Conservation (phyloP, 1,140 invertebrate species). For the Macrobrachium nipponense region DNA sequence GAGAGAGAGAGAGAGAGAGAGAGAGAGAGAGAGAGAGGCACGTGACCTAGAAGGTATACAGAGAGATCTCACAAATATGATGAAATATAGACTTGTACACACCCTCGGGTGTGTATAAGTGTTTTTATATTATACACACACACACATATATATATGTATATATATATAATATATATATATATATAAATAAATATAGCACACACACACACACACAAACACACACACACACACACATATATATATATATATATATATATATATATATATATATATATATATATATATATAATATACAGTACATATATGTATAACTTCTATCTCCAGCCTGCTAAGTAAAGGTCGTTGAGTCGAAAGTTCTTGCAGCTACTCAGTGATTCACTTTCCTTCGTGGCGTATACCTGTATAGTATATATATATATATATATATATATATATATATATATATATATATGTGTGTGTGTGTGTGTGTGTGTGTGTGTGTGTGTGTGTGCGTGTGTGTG, state of each 20-base stretch:
- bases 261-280: background rate
- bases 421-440: background rate
- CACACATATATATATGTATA: background rate
- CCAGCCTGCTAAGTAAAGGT: too few species aligned
- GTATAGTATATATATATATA: background rate
- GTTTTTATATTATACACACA: background rate
- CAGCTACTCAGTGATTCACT: too few species aligned
- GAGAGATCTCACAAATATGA: too few species aligned
- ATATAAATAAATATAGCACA: background rate
- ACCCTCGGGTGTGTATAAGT: background rate
- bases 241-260: background rate
- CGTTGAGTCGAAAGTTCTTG: too few species aligned
- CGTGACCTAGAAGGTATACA: too few species aligned
- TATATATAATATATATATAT: background rate
- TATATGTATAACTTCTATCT: too few species aligned
- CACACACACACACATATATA: background rate
- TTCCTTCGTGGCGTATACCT: too few species aligned
- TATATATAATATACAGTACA: background rate
- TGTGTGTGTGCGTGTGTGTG: background rate
- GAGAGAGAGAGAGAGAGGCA: too few species aligned
- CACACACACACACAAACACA: too few species aligned
- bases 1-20: too few species aligned
- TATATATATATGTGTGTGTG: background rate
- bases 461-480: background rate
- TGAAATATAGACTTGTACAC: background rate